A percentile compares a stretch with the other conserved stretches of the same genome.
These are phyloP conservation scores for Ochotona curzoniae DNA, from an alignment of 2,113 vertebrate species.

Conservation along the genomic window DNA sequence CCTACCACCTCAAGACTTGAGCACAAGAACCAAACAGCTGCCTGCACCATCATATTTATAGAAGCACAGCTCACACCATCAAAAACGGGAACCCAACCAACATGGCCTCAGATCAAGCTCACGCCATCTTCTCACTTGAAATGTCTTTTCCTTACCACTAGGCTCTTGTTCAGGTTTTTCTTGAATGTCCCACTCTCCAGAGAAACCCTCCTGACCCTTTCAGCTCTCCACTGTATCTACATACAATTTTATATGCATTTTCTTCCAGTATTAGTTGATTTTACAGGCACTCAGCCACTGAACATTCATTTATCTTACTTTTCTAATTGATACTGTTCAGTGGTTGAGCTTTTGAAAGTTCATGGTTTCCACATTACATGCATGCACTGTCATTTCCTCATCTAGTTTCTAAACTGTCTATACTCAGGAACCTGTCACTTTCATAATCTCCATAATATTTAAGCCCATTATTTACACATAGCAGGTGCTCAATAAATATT, in stretches of 20 bases:
- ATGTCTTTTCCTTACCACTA: neutral
- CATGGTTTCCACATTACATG: neutral
- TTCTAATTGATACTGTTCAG: neutral
- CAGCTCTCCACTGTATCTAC: neutral
- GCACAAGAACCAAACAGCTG: too few species aligned
- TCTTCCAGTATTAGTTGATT: neutral
- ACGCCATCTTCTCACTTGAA: neutral
- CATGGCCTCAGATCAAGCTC: neutral
- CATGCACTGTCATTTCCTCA: neutral
- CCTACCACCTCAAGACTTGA: too few species aligned
- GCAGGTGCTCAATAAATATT: neutral
- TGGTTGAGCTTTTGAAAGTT: neutral
- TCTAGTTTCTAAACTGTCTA: neutral
- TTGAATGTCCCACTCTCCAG: neutral
- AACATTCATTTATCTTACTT: neutral
- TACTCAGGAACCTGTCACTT: neutral
- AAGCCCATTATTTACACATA: neutral
- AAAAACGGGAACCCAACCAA: too few species aligned
- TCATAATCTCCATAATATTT: neutral
- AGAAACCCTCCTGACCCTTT: neutral
- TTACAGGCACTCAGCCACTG: neutral
- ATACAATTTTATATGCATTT: slow-evolving; percentile 7
- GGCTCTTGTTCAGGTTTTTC: neutral
- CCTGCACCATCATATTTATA: too few species aligned
- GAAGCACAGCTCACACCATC: too few species aligned